These are phyloP conservation scores for Chelidonichthys spinosus DNA, from an alignment of 2,797 vertebrate species.

Conservation along the genomic window DNA sequence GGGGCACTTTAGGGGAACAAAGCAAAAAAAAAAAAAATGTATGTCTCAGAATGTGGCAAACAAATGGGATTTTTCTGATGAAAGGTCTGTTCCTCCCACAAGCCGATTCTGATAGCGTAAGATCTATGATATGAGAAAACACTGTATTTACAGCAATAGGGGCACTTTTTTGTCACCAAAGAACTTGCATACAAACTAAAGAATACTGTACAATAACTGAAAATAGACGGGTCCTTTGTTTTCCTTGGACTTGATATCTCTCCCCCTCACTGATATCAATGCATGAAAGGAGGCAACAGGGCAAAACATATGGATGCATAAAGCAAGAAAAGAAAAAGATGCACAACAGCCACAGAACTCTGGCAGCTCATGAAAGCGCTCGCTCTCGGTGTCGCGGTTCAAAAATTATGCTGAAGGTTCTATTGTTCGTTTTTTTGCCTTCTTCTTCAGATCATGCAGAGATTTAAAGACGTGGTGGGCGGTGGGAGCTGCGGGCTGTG, in stretches of 20 bases:
- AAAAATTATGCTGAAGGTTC: slow-evolving; percentile 74
- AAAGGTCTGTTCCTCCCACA: neutral
- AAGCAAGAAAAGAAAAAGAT: slow-evolving; percentile 55
- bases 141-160: neutral
- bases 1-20: neutral
- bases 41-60: neutral
- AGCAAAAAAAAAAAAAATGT: neutral
- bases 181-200: slow-evolving; percentile 21
- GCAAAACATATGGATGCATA: slow-evolving; percentile 49
- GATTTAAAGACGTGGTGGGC: slow-evolving; percentile 71
- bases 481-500: slow-evolving; percentile 66
- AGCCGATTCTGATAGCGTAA: neutral
- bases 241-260: slow-evolving; percentile 53
- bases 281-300: slow-evolving; percentile 50
- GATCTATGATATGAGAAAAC: neutral
- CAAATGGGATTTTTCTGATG: neutral
- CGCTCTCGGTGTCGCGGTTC: slow-evolving; percentile 42
- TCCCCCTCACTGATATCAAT: slow-evolving; percentile 50
- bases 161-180: slow-evolving; percentile 24
- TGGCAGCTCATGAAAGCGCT: slow-evolving; percentile 75
- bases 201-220: slow-evolving; percentile 45
- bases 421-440: slow-evolving; percentile 66
- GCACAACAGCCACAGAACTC: slow-evolving; percentile 48
- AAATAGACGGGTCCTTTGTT: slow-evolving; percentile 60
- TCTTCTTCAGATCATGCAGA: slow-evolving; percentile 74